These are phyloP conservation scores for Spodoptera picta DNA, from an alignment of 2,888 invertebrate species.

Conservation along the genomic window DNA sequence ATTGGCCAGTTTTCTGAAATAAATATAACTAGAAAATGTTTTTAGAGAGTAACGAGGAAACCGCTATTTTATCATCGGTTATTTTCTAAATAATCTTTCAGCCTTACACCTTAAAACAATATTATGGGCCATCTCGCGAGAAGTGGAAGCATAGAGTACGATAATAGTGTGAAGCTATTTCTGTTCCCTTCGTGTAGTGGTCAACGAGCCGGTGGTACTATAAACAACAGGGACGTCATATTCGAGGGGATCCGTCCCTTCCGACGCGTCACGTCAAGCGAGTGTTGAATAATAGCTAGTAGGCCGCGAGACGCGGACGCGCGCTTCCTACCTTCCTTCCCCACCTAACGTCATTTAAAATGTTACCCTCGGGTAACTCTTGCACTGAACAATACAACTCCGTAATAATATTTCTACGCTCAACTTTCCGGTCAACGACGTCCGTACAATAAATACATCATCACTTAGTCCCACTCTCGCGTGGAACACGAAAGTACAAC, in stretches of 20 bases:
- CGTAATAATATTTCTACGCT: slow-evolving; percentile 9
- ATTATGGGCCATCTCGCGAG: slow-evolving; percentile 37
- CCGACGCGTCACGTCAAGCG: slow-evolving; percentile 66
- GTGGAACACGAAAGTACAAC: slow-evolving; percentile 56
- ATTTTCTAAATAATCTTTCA: too few species aligned
- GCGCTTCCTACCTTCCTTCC: slow-evolving; percentile 56
- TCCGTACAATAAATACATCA: slow-evolving; percentile 35
- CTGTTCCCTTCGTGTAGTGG: slow-evolving; percentile 66
- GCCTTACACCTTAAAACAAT: slow-evolving; percentile 18
- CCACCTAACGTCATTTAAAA: slow-evolving; percentile 11
- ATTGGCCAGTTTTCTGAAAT: too few species aligned
- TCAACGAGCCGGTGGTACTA: slow-evolving; percentile 68
- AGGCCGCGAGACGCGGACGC: slow-evolving; percentile 82
- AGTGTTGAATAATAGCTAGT: slow-evolving; percentile 70
- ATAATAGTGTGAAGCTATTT: slow-evolving; percentile 64
- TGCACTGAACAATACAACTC: not conserved
- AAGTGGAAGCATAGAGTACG: slow-evolving; percentile 42
- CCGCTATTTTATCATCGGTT: too few species aligned
- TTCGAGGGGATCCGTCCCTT: slow-evolving; percentile 68
- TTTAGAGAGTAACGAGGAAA: too few species aligned
- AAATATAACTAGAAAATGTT: too few species aligned
- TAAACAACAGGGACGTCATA: slow-evolving; percentile 67
- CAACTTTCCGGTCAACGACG: slow-evolving; percentile 57
- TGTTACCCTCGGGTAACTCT: slow-evolving; percentile 12
- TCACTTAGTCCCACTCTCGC: slow-evolving; percentile 16